Evolutionary conservation across 23 tunicate genomes (phyloP).

Genomic region (Halocynthia aurantium): DNA sequence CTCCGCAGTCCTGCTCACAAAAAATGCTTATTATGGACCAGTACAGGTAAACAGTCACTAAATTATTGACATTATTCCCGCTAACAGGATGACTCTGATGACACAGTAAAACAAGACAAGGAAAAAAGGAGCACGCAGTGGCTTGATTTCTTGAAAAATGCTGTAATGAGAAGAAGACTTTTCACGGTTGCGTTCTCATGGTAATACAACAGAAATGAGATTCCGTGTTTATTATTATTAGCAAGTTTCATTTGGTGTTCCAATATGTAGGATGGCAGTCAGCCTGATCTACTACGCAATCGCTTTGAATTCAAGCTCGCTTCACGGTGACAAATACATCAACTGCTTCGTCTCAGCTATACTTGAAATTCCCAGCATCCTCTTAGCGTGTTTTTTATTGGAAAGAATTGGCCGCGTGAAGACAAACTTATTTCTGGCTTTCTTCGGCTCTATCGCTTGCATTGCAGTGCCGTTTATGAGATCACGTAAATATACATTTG

Average conservation of each 20-base stretch:
- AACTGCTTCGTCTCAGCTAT: conserved; percentile 1
- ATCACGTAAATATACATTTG: neutral
- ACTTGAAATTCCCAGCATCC: conserved; percentile 5
- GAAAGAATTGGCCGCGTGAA: neutral
- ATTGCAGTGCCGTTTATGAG: neutral
- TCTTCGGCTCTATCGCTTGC: neutral
- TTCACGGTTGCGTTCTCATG: too few species aligned
- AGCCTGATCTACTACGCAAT: conserved; percentile 9
- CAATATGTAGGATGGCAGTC: neutral
- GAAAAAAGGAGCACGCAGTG: too few species aligned
- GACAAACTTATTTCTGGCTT: neutral
- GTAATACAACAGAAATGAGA: too few species aligned
- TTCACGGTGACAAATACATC: neutral
- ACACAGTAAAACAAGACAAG: too few species aligned
- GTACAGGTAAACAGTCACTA: too few species aligned
- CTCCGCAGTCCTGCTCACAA: too few species aligned
- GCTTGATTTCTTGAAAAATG: too few species aligned
- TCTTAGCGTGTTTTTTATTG: neutral
- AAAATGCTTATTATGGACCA: too few species aligned
- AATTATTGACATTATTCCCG: too few species aligned
- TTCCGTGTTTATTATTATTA: neutral
- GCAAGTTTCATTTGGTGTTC: too few species aligned
- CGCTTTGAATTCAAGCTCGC: conserved; percentile 5
- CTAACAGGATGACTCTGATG: too few species aligned
- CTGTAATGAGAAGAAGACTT: too few species aligned